phyloP scores from a whole-genome alignment of 2,888 invertebrate genomes.

The Prenolepis imparis region DNA sequence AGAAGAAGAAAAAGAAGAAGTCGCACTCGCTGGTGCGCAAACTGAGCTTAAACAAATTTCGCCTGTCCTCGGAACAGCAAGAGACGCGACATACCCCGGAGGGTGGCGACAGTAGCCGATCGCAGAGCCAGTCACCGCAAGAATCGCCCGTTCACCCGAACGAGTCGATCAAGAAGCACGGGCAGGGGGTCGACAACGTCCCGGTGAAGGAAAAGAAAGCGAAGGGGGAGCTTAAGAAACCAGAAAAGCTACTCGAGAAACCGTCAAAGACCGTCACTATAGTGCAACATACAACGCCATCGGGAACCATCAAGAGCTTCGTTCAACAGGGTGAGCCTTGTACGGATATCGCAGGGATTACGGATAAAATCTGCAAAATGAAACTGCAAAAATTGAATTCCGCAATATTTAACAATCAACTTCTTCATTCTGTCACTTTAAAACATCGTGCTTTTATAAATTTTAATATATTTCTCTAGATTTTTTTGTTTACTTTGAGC shows the following conservation, averaged over 20 bases:
- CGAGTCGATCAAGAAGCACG: constrained; percentile 72
- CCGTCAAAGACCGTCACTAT: constrained; percentile 79
- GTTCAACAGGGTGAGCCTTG: constrained; percentile 73
- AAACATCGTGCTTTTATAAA: not conserved
- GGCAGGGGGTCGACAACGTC: constrained; percentile 48
- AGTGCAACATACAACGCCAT: constrained; percentile 81
- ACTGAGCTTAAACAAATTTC: constrained; percentile 82
- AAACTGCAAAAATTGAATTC: not conserved
- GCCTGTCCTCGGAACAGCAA: constrained; percentile 73
- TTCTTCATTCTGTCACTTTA: not conserved
- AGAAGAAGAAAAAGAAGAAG: constrained; percentile 77
- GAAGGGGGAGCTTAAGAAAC: constrained; percentile 69
- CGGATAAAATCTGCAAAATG: not conserved
- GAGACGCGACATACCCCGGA: constrained; percentile 79
- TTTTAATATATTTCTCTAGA: not conserved
- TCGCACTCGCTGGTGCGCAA: constrained; percentile 81
- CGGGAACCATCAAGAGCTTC: constrained; percentile 80
- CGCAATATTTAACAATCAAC: not conserved
- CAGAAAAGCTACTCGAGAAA: constrained; percentile 76
- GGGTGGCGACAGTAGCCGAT: constrained; percentile 82
- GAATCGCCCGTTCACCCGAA: constrained; percentile 80
- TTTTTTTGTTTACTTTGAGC: not conserved
- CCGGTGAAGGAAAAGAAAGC: constrained; percentile 49
- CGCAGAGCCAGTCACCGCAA: constrained; percentile 83
- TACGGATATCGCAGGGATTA: not conserved